These are phyloP conservation scores for Patella pellucida DNA, from an alignment of 2,888 invertebrate species.

Conservation along the genomic window DNA sequence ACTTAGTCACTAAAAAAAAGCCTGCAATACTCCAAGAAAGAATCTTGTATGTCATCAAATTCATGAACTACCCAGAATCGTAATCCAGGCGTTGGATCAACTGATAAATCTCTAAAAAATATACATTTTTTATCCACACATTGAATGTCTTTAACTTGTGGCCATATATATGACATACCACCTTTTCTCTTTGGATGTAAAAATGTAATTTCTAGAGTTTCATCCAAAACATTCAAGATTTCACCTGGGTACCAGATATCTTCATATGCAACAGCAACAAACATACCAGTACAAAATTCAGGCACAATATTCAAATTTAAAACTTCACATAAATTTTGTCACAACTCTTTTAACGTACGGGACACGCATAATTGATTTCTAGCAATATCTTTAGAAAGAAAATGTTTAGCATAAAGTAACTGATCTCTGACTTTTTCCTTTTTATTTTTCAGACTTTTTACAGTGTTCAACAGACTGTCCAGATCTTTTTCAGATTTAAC, in stretches of 20 bases:
- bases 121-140: neutral
- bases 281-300: neutral
- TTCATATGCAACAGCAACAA: slow-evolving; percentile 2
- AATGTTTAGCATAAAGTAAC: neutral
- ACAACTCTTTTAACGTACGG: too few relatives aligned
- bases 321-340: neutral
- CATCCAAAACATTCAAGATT: slow-evolving; percentile 1
- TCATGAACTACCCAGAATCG: too few relatives aligned
- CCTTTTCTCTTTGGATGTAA: slow-evolving; percentile 10
- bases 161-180: slow-evolving; percentile 9
- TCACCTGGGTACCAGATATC: slow-evolving; percentile 15
- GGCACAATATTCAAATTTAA: neutral
- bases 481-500: neutral
- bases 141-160: neutral
- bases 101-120: slow-evolving; percentile 10
- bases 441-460: neutral
- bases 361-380: neutral
- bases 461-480: neutral
- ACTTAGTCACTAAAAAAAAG: neutral
- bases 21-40: too few relatives aligned
- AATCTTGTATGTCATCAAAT: too few relatives aligned
- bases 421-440: neutral
- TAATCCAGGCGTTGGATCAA: slow-evolving; percentile 11
- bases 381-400: neutral
- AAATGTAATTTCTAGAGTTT: slow-evolving; percentile 2